Conservation (phyloP, 1,140 invertebrate species). For the Zaprionus tsacasi region DNA sequence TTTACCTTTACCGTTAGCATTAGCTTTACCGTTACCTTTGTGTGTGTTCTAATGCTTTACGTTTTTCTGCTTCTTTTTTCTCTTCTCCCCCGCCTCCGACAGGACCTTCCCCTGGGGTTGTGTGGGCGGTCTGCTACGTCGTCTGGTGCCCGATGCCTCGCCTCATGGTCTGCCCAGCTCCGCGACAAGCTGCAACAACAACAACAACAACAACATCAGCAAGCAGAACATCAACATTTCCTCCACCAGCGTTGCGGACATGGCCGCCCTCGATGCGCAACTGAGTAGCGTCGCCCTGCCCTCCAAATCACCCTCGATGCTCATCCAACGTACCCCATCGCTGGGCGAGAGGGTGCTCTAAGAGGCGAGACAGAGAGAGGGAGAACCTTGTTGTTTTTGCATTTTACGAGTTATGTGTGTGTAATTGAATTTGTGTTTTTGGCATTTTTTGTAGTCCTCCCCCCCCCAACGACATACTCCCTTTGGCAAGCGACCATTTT, state of each 20-base stretch:
- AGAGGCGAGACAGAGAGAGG: conserved; percentile 14
- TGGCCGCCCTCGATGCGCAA: conserved; percentile 68
- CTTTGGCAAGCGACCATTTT: conserved; percentile 41
- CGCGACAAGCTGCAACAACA: conserved; percentile 17
- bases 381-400: conserved; percentile 44
- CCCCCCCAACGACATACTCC: background rate
- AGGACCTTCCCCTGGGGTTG: conserved; percentile 90
- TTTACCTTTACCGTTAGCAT: conserved; percentile 63
- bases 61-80: conserved; percentile 21
- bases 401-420: conserved; percentile 72
- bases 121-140: conserved; percentile 86
- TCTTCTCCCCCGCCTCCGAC: conserved; percentile 19
- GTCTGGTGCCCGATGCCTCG: conserved; percentile 87
- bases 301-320: conserved; percentile 78
- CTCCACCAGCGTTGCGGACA: conserved; percentile 52
- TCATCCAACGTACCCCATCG: conserved; percentile 81
- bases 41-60: conserved; percentile 9
- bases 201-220: conserved; percentile 6
- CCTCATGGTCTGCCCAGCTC: conserved; percentile 84
- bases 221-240: conserved; percentile 34
- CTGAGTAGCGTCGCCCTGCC: conserved; percentile 66
- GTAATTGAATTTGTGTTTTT: conserved; percentile 82
- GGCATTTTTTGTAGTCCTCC: conserved; percentile 52
- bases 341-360: conserved; percentile 81
- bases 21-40: conserved; percentile 58